Base-by-base conservation (phyloP, 2,888 invertebrate species). In the Copidosoma aretas region DNA sequence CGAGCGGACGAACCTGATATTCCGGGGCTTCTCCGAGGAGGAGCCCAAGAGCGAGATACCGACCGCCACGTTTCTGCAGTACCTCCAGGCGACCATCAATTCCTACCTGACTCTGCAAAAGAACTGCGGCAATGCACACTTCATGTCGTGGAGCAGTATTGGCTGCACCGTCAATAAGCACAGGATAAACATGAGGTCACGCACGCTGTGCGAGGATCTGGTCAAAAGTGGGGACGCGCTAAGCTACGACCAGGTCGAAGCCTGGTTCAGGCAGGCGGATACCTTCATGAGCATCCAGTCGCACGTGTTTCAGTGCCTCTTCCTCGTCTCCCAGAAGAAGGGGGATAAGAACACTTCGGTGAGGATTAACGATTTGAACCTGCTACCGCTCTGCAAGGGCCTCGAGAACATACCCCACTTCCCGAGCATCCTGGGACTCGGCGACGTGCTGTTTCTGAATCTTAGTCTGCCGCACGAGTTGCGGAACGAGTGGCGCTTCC, bases 401-500 rank as follows among this genome's bases (percentile, higher is more conserved):
- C 82, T 92, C 60, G 91, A 91, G 69, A 86, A 89, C 67, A 91
- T 90, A 82, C 91, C 91, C 0, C 91, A 91, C 76, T 93, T 92
- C 84, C 91, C 92, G 0, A 91, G 92, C 72, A 88, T 91, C 78
- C 82, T 90, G 53, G 93, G 93, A 81, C 85, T 93, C 64, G 89
- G 92, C 1, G 92, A 93, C 82, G 89, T 94, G 63, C 87, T 93
- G 68, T 93, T 92, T 86, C 86, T 96, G 46, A 95, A 93, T 85
- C 89, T 90, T 52, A 89, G 91, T 79, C 84, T 97, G 64, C 94
- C 95, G 0, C 87, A 87, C 70, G 89, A 91, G 72, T 87, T 90
- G 73, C 91, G 92, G 78, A 84, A 89, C 74, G 90, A 92, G 81
- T 97, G 96, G 96, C 86, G 94, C 76, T 92, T 95, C 78, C 85